These are phyloP conservation scores for Telenomus remus DNA, from an alignment of 1,140 invertebrate species.

Conservation along the genomic window DNA sequence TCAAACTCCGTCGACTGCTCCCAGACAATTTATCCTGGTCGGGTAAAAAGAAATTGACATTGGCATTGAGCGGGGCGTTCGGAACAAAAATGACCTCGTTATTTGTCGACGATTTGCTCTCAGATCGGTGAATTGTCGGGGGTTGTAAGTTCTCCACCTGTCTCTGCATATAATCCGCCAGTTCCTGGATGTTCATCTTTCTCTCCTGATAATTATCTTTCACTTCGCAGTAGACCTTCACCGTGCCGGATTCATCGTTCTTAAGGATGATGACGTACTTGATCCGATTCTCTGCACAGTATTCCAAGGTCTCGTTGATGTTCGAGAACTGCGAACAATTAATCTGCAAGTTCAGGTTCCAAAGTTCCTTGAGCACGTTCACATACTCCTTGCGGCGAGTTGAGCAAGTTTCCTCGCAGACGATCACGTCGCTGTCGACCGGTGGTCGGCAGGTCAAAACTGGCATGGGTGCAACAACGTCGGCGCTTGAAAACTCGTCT, in stretches of 20 bases:
- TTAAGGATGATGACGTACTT: slow-evolving; percentile 82
- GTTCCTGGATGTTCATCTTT: slow-evolving; percentile 76
- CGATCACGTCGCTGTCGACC: slow-evolving; percentile 79
- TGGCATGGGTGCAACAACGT: too few relatives aligned
- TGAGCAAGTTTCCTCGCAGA: slow-evolving; percentile 77
- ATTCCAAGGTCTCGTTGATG: slow-evolving; percentile 82
- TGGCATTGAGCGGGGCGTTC: slow-evolving; percentile 62
- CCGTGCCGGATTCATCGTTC: slow-evolving; percentile 78
- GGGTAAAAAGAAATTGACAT: slow-evolving; percentile 75
- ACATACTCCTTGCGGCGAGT: slow-evolving; percentile 79
- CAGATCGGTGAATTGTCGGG: slow-evolving; percentile 64
- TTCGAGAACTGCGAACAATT: slow-evolving; percentile 76
- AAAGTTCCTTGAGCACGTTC: slow-evolving; percentile 78
- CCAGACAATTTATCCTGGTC: slow-evolving; percentile 77
- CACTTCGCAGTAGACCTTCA: slow-evolving; percentile 79
- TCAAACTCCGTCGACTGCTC: slow-evolving; percentile 74
- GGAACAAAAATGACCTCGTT: slow-evolving; percentile 58
- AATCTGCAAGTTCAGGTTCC: slow-evolving; percentile 77
- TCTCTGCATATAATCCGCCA: slow-evolving; percentile 78
- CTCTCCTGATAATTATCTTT: slow-evolving; percentile 81
- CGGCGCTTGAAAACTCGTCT: slow-evolving; percentile 3
- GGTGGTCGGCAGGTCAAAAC: too few relatives aligned
- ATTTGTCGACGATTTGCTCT: slow-evolving; percentile 65
- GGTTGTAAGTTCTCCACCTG: slow-evolving; percentile 63
- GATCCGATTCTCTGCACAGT: slow-evolving; percentile 79